Base-by-base conservation (phyloP, 2,113 vertebrate genomes). In the Tachycineta bicolor region DNA sequence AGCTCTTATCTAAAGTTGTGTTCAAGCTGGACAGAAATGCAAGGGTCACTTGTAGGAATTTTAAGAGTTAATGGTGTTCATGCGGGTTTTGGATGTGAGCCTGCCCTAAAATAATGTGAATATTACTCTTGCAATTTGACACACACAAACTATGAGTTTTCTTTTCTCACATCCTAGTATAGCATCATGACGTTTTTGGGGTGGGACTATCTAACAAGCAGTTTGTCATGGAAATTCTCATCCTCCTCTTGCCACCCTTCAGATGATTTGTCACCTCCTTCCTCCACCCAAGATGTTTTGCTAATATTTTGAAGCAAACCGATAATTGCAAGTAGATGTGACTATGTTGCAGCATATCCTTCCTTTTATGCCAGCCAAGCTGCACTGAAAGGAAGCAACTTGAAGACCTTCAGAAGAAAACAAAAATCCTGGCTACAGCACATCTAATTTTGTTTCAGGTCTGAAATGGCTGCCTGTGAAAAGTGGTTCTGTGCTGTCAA, bases 151-250 rank as follows among this genome's bases (percentile, higher is more conserved):
- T 2, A 3, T 49, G 20, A 44, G 28, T 60, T 92, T 70, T 88
- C 70, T 91, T 91, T 89, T 84, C 76, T 92, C 83, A 26, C 43
- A 55, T 71, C 60, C 71, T 46, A 15, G 33, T 87, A 28, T 18
- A 90, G 59, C 82, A 86, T 24, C 52, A 14, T 88, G 56, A 78
- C 1, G 37, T 37, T 69, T 77, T 63, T 83, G 47, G 87, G 82
- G 65, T 89, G 90, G 73, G 46, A 60, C 65, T 63, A 73, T 79
- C 70, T 89, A 53, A 60, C 41, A 52, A 7, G 7, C 55, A 60
- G 53, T 82, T 87, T 60, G 88, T 82, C 89, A 88, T 92, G 94
- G 96, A 94, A 96, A 92, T 95, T 90, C 62, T 84, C 70, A 87
- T 68, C 74, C 26, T 95, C 33, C 37, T 79, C 43, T 88, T 84